Evolutionary conservation across 2,888 invertebrate genomes (phyloP).

Genomic region (Ophion obscuratus): DNA sequence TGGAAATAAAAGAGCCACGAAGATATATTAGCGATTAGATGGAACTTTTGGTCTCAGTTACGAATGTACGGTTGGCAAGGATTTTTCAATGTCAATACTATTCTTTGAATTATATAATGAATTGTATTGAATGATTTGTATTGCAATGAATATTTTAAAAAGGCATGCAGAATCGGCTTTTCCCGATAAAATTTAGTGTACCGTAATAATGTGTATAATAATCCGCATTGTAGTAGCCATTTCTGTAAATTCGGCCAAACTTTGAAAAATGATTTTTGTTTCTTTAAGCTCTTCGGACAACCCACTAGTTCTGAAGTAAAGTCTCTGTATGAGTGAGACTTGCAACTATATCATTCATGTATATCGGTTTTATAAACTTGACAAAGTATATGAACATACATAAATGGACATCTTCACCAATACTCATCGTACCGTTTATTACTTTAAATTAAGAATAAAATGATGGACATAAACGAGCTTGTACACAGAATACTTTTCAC

Average conservation of each 20-base stretch:
- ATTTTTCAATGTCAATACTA: no score
- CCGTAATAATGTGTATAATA: background rate
- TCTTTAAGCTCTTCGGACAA: background rate
- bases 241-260: background rate
- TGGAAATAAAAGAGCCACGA: no score
- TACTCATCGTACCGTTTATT: background rate
- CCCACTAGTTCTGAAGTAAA: background rate
- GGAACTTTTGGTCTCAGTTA: no score
- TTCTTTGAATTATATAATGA: no score
- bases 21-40: no score
- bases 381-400: background rate
- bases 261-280: background rate
- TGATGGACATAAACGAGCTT: background rate
- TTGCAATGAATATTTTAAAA: no score
- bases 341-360: background rate
- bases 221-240: background rate
- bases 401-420: background rate
- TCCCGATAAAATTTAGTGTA: background rate
- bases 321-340: background rate
- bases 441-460: background rate
- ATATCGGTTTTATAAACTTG: background rate
- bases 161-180: background rate
- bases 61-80: no score
- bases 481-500: background rate
- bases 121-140: no score